Evolutionary conservation across 1,140 invertebrate species (phyloP), one percentile per base, ranked within the genome.

Genomic region (Temnothorax curvispinosus): DNA sequence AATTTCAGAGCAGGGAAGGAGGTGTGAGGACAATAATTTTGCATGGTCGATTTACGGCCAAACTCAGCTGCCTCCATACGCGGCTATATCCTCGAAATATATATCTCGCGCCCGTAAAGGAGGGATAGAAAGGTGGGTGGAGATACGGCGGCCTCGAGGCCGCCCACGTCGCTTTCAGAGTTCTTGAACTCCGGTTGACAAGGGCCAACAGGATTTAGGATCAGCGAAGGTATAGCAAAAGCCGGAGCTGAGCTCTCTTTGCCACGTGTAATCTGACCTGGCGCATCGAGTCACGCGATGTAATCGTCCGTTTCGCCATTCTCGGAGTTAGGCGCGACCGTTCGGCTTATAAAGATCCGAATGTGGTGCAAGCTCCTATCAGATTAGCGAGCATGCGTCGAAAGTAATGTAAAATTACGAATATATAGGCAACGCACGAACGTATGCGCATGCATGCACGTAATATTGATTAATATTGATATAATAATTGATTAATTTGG

Each of bases 161-260:
- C 89, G 85, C 89, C 90, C 87, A 90, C 80, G 77, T 81, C 85
- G 90, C 86, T 90, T 89, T 77, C 80, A 52, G 27, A 82, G 87
- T 90, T 82, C 71, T 80, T 71, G 76, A 69, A 60, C 60, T 58
- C 41, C 41, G 65, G 71, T 81, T 91, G 89, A 91, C 85, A 86
- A 81, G 87, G 75, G 76, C 89, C 60, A 81, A 89, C 84, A 88
- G 75, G 84, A 88, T 90, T 90, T 88, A 90, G 88, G 86, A 91
- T 90, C 89, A 84, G 38, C 74, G 54, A 47, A 76, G 44, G 76
- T 65, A 74, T 38, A 41, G 65, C 47, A 44, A 74, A 44, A 76
- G 13, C 74, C 58, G 72, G 58, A 50, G 47, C 80, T 74, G 32
- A 60, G 47, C 58, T 69, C 38, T 67, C 65, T n/a, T 78, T 21